These are phyloP conservation scores for Ceriagrion tenellum DNA, from an alignment of 2,888 invertebrate genomes.

Conservation along the genomic window DNA sequence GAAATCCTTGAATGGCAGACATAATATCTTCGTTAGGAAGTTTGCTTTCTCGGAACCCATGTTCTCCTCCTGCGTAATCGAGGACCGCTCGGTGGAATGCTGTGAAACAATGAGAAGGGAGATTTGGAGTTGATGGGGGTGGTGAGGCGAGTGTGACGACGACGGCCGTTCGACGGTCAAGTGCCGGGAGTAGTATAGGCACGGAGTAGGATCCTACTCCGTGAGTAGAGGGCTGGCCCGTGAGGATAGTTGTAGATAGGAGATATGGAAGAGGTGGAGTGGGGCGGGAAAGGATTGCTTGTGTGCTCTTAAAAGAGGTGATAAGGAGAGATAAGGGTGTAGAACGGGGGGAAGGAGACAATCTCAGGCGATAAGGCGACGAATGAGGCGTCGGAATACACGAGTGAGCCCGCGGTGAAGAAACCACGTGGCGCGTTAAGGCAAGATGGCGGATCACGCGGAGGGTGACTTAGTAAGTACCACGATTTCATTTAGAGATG, in stretches of 20 bases:
- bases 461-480: not conserved
- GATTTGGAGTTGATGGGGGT: not conserved
- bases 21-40: too few species aligned
- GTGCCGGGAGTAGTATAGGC: not conserved
- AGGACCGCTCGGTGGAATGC: not conserved
- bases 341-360: not conserved
- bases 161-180: not conserved
- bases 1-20: too few species aligned
- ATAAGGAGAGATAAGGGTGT: not conserved
- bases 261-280: not conserved
- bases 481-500: not conserved
- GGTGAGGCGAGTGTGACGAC: not conserved
- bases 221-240: not conserved
- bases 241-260: not conserved
- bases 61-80: too few species aligned
- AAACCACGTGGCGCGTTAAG: constrained; percentile 1
- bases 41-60: too few species aligned
- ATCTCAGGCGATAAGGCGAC: constrained; percentile 15
- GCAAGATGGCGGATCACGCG: not conserved
- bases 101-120: not conserved
- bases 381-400: constrained; percentile 12
- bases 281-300: not conserved
- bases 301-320: constrained; percentile 7
- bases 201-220: too few species aligned
- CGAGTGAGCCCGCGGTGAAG: not conserved